Percentiles rank a stretch among this genome's conserved stretches.
Conservation (phyloP, 2,113 vertebrate species). For the Todiramphus chloris region DNA sequence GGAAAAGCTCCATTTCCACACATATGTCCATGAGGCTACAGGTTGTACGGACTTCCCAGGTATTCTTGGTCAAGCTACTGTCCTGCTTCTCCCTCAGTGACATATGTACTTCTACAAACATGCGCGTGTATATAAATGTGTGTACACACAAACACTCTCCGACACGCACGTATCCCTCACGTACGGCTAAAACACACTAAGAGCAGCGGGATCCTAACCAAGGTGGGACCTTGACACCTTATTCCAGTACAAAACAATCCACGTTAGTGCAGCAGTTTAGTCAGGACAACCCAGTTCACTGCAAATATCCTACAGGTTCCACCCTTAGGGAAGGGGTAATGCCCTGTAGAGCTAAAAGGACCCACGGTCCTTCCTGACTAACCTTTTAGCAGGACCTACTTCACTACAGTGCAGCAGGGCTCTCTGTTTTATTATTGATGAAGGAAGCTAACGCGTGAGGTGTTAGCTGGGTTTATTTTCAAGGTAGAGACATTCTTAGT, state of each 20-base stretch:
- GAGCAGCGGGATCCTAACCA: neutral
- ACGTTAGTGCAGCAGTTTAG: neutral
- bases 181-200: neutral
- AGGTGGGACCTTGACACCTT: neutral
- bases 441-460: neutral
- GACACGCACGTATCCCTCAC: neutral
- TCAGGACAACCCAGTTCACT: neutral
- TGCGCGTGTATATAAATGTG: neutral
- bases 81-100: neutral
- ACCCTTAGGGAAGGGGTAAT: neutral
- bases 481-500: neutral
- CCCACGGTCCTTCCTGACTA: neutral
- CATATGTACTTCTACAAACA: neutral
- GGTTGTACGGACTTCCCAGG: neutral
- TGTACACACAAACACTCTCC: neutral
- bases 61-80: neutral
- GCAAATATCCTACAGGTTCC: neutral
- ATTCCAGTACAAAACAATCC: neutral
- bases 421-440: conserved; percentile 10
- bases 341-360: neutral
- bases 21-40: neutral
- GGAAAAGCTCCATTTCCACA: neutral
- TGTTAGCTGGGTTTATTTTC: conserved; percentile 21
- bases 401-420: neutral
- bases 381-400: neutral